Evolutionary conservation across 2,113 vertebrate genomes (phyloP).

Genomic region (Orthonyx spaldingii): DNA sequence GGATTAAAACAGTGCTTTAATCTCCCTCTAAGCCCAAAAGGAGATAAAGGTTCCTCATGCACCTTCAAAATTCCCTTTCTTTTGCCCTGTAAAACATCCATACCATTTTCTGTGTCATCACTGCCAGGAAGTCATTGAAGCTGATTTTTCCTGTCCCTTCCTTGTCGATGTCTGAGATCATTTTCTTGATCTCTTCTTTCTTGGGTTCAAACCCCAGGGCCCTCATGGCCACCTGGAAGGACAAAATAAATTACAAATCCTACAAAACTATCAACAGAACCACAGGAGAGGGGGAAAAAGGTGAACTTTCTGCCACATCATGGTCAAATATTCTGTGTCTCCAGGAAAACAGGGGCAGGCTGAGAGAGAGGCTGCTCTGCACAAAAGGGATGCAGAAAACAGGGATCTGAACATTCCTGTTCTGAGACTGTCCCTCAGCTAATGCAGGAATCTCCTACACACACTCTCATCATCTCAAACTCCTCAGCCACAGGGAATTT

Average conservation of each 20-base stretch:
- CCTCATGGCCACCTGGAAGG: constrained; percentile 87
- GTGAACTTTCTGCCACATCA: not conserved
- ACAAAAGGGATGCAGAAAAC: not conserved
- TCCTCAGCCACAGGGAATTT: not conserved
- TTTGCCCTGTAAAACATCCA: not conserved
- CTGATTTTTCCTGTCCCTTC: constrained; percentile 88
- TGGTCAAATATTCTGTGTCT: not conserved
- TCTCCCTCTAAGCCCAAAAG: not conserved
- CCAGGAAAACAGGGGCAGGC: not conserved
- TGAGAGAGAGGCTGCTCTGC: not conserved
- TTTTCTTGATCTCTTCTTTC: constrained; percentile 93
- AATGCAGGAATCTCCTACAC: too few relatives aligned
- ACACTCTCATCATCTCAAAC: too few relatives aligned
- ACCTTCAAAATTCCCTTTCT: not conserved
- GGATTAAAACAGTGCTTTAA: not conserved
- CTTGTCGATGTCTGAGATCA: constrained; percentile 86
- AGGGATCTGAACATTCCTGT: not conserved
- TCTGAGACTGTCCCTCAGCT: not conserved
- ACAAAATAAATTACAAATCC: not conserved
- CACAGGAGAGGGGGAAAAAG: fast-evolving
- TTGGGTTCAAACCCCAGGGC: constrained; percentile 93
- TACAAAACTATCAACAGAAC: not conserved
- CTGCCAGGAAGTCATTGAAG: constrained; percentile 82
- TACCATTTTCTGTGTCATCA: constrained; percentile 96
- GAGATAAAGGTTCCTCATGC: not conserved